These are phyloP conservation scores for Hyla sarda DNA, from an alignment of 2,113 vertebrate species.

Conservation along the genomic window DNA sequence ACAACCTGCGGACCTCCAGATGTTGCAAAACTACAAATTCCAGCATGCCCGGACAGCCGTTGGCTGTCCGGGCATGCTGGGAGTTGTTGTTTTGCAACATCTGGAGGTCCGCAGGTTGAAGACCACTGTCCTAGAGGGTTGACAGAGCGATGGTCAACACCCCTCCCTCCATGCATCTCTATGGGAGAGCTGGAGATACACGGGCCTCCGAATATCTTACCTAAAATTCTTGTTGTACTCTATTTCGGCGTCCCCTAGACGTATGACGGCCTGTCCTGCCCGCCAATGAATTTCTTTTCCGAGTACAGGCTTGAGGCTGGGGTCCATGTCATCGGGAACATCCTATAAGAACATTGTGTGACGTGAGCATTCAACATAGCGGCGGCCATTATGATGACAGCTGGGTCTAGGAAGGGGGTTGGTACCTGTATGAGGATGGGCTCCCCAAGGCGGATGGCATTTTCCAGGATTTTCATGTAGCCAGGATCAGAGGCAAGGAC, in stretches of 20 bases:
- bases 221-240: slow-evolving; percentile 72
- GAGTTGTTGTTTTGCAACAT: too few relatives aligned
- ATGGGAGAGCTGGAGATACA: too few relatives aligned
- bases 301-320: slow-evolving; percentile 67
- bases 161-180: too few relatives aligned
- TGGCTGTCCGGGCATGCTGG: too few relatives aligned
- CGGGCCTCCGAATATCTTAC: too few relatives aligned
- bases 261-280: slow-evolving; percentile 67
- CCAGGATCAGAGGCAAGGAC: slow-evolving; percentile 60
- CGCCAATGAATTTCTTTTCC: slow-evolving; percentile 65
- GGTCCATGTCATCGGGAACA: slow-evolving; percentile 66
- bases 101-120: too few relatives aligned
- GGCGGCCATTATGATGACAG: background rate
- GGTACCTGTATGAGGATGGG: slow-evolving; percentile 69
- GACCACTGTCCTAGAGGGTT: too few relatives aligned
- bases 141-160: too few relatives aligned
- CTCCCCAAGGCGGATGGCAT: slow-evolving; percentile 64
- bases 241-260: slow-evolving; percentile 65
- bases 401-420: background rate
- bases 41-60: too few relatives aligned
- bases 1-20: too few relatives aligned
- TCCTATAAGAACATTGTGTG: slow-evolving; percentile 63
- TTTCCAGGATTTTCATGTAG: slow-evolving; percentile 64
- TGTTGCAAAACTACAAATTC: too few relatives aligned
- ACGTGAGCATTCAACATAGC: background rate